These are phyloP conservation scores for Psittacara wagleri DNA, from an alignment of 2,113 vertebrate genomes.

Conservation along the genomic window DNA sequence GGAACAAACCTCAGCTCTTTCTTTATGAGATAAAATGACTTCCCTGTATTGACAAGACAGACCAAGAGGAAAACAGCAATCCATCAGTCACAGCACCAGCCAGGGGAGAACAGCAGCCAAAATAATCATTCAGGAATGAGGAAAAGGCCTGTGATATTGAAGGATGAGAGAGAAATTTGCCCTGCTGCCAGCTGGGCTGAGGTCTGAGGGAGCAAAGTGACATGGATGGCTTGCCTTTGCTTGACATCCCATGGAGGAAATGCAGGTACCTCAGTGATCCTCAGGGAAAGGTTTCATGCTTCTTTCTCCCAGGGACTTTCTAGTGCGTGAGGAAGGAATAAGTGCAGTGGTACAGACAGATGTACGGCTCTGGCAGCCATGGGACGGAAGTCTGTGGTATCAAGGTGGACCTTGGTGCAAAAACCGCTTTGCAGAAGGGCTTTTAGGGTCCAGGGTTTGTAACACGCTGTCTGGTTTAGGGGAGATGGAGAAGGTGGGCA, in stretches of 20 bases:
- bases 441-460: not conserved
- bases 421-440: not conserved
- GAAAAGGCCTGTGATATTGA: not conserved
- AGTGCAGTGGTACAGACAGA: not conserved
- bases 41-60: not conserved
- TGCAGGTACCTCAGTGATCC: not conserved
- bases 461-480: not conserved
- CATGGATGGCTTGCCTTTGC: fast-evolving
- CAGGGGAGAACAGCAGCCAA: not conserved
- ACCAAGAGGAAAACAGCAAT: not conserved
- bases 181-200: not conserved
- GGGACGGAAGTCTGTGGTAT: not conserved
- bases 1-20: not conserved
- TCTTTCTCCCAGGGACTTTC: not conserved
- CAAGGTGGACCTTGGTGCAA: fast-evolving
- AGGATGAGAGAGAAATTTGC: not conserved
- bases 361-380: not conserved
- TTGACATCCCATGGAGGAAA: not conserved
- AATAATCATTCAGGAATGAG: not conserved
- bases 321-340: not conserved
- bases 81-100: not conserved
- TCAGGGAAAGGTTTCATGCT: not conserved
- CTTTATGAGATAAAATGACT: not conserved
- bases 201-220: not conserved
- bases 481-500: not conserved